Evolutionary conservation across 2,797 vertebrate genomes (phyloP), one percentile per base, ranked within the genome.

Genomic region (Sebastes taczanowskii): DNA sequence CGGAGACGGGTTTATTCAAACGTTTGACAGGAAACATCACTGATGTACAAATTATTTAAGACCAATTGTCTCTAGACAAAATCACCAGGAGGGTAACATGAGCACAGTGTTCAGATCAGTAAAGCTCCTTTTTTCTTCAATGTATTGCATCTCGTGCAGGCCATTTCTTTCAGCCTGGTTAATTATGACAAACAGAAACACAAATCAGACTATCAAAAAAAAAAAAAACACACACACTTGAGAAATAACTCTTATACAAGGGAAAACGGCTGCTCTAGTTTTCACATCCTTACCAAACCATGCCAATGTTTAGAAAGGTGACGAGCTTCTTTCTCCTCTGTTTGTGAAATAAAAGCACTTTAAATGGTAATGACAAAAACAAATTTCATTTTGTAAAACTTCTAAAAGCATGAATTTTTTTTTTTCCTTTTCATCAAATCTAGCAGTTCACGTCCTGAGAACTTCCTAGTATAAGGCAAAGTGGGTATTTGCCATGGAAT

Each of bases 31-130:
- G 32, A 88, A 85, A 90, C 71, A 76, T 60, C 20, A 91, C 27
- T n/a, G 34, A 81, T 52, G 25, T 71, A 89, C 88, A 92, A 83
- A 89, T 55, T 22, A 27, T 79, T 88, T 59, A 85, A 86, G 74
- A 91, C 18, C 56, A 83, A 67, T 23, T 64, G 71, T 79, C 62
- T 56, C 8, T 55, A 16, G 75, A 86, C 69, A 49, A 84, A 64
- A 79, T 79, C 35, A 88, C 59, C 38, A 65, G 60, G 71, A 72
- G 10, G 68, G 53, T 27, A 90, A 90, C 59, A 86, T 46, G 74
- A 81, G 82, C 92, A 93, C 89, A 93, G 91, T 91, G 88, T 84
- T 91, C 53, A 66, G 79, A 92, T 91, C 85, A 78, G 68, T 91
- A 91, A 89, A 92, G 85, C 74, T 89, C 23, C 2, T 42, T 82